Percentiles rank a stretch among this genome's conserved stretches.
Conservation (phyloP, 2,797 vertebrate genomes). For the Mastacembelus armatus region DNA sequence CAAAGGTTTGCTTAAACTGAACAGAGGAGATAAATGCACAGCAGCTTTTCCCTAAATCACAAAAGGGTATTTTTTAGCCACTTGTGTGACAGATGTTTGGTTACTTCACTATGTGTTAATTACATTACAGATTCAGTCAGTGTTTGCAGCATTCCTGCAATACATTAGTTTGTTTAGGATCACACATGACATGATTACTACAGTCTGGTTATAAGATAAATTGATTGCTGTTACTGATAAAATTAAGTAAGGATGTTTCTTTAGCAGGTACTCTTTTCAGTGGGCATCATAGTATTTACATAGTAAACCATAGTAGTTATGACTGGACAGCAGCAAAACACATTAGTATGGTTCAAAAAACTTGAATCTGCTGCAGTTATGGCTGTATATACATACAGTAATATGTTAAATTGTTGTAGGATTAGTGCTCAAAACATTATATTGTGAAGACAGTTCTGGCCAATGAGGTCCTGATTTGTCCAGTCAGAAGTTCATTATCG, state of each 20-base stretch:
- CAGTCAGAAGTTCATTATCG: background rate
- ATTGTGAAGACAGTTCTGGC: too few species aligned
- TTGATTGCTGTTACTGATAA: background rate
- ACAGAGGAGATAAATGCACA: background rate
- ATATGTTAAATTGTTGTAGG: background rate
- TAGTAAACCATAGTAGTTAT: too few species aligned
- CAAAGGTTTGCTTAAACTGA: background rate
- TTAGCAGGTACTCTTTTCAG: too few species aligned
- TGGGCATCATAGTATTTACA: too few species aligned
- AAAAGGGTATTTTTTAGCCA: background rate
- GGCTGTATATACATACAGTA: too few species aligned
- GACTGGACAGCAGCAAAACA: too few species aligned
- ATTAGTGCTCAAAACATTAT: background rate
- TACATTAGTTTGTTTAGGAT: background rate
- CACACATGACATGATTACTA: too few species aligned
- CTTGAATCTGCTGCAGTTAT: background rate
- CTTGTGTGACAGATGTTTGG: constrained; percentile 16
- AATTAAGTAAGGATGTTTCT: too few species aligned
- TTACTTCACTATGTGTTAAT: background rate
- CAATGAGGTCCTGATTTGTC: background rate
- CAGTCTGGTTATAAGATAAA: too few species aligned
- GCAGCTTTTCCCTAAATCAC: background rate
- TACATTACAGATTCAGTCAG: constrained; percentile 4
- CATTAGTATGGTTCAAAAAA: background rate
- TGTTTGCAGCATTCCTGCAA: background rate